A percentile compares a stretch with the other conserved stretches of the same genome.
phyloP scores from a whole-genome alignment of 2,888 invertebrate genomes.

The Macropis europaea region DNA sequence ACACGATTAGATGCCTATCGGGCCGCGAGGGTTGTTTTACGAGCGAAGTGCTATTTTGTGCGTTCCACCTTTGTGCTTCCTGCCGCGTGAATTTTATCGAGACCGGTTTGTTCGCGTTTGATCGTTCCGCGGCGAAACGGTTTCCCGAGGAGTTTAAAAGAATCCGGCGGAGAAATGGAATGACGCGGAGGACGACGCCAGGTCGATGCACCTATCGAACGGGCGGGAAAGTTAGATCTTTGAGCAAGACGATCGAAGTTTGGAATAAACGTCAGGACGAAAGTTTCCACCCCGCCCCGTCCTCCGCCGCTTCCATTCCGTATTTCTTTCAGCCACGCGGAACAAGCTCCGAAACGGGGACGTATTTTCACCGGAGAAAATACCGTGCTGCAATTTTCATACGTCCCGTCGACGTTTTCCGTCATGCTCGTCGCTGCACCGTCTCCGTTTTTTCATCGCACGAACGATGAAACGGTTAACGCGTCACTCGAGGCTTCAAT shows the following conservation, averaged over 20 bases:
- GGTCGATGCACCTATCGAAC: slow-evolving; percentile 10
- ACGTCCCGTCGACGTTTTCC: background rate
- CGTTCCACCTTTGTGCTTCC: background rate
- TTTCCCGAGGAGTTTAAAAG: background rate
- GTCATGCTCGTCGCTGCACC: background rate
- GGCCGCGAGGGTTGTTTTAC: slow-evolving; percentile 1
- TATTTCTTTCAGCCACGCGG: slow-evolving; percentile 8
- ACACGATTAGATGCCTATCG: slow-evolving; percentile 40
- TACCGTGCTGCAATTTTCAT: slow-evolving; percentile 7
- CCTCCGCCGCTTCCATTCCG: background rate
- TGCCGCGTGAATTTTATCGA: slow-evolving; percentile 1
- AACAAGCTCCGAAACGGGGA: background rate
- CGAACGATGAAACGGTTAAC: slow-evolving; percentile 6
- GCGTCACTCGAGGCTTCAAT: background rate
- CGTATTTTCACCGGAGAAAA: slow-evolving; percentile 9
- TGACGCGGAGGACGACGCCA: background rate
- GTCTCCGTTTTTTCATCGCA: background rate
- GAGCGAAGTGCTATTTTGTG: background rate
- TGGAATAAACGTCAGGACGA: slow-evolving; percentile 33
- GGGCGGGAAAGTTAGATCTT: slow-evolving; percentile 15
- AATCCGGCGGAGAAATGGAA: slow-evolving; percentile 1
- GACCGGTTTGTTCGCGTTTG: background rate
- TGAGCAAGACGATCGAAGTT: slow-evolving; percentile 29
- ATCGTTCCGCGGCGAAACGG: background rate
- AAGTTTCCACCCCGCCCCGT: slow-evolving; percentile 26